Conservation (phyloP, 2,797 vertebrate species). For the Paguma larvata region DNA sequence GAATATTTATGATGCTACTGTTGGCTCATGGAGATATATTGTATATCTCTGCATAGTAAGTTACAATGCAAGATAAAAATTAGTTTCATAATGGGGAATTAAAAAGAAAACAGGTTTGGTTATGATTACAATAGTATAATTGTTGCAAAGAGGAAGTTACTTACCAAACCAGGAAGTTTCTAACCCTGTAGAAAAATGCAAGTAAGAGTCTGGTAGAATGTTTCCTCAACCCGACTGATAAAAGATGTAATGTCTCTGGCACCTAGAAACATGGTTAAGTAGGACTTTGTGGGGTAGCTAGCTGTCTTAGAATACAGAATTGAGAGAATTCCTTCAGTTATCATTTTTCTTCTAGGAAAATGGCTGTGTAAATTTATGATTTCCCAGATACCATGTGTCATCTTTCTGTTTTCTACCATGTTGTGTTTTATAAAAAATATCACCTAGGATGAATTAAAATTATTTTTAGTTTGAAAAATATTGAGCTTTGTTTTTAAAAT, state of each 20-base stretch:
- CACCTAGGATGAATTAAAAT: not conserved
- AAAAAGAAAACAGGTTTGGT: conserved; percentile 59
- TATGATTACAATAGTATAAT: conserved; percentile 41
- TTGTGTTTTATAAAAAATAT: conserved; percentile 53
- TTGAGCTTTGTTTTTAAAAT: conserved; percentile 46
- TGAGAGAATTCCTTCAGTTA: conserved; percentile 18
- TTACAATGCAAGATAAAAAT: conserved; percentile 72
- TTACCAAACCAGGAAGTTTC: not conserved
- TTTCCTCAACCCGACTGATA: not conserved
- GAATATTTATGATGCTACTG: conserved; percentile 84
- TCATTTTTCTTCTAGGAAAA: conserved; percentile 40
- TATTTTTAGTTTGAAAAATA: conserved; percentile 47
- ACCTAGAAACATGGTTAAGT: not conserved
- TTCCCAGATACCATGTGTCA: not conserved
- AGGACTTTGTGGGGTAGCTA: not conserved
- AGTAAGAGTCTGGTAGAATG: not conserved
- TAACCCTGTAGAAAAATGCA: conserved; percentile 17
- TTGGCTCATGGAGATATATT: conserved; percentile 82
- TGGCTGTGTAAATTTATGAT: conserved; percentile 52
- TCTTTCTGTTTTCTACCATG: conserved; percentile 25
- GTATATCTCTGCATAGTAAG: conserved; percentile 79
- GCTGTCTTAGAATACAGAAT: not conserved
- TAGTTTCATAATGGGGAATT: conserved; percentile 67
- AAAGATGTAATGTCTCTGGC: not conserved
- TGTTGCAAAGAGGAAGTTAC: not conserved